phyloP scores from a whole-genome alignment of 2,888 invertebrate species.

The Ariolimax columbianus region DNA sequence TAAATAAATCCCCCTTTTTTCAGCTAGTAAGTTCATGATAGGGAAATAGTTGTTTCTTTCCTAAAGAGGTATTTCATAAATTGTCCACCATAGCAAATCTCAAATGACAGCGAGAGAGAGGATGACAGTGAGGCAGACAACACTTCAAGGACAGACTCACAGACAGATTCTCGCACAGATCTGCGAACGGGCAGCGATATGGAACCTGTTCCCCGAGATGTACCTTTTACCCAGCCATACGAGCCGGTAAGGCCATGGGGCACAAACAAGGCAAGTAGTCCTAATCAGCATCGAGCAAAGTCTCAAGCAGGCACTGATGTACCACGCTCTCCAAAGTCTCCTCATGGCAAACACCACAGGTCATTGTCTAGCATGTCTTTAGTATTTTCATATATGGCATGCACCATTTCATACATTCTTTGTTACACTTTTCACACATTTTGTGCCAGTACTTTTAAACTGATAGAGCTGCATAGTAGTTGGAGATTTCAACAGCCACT shows the following conservation, averaged over 20 bases:
- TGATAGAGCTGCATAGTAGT: too few species aligned
- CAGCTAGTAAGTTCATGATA: neutral
- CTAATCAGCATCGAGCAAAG: conserved; percentile 47
- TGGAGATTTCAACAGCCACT: too few species aligned
- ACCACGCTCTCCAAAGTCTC: conserved; percentile 54
- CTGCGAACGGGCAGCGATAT: conserved; percentile 55
- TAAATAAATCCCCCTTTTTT: too few species aligned
- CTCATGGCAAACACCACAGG: conserved; percentile 81
- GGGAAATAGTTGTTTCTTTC: neutral
- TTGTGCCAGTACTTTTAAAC: too few species aligned
- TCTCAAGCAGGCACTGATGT: conserved; percentile 41
- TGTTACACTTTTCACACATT: too few species aligned
- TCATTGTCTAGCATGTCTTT: neutral
- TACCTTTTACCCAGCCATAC: conserved; percentile 48
- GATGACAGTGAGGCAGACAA: conserved; percentile 71
- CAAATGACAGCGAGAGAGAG: conserved; percentile 70
- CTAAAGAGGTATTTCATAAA: neutral
- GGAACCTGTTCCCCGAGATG: conserved; percentile 52
- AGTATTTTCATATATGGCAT: neutral
- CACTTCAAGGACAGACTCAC: conserved; percentile 66
- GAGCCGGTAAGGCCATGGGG: conserved; percentile 62
- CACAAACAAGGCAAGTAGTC: conserved; percentile 52
- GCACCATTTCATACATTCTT: too few species aligned
- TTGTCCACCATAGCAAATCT: conserved; percentile 81
- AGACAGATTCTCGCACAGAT: conserved; percentile 67